phyloP scores from a whole-genome alignment of 64 coral and sea anemone species.

The Cladopsammia gracilis region DNA sequence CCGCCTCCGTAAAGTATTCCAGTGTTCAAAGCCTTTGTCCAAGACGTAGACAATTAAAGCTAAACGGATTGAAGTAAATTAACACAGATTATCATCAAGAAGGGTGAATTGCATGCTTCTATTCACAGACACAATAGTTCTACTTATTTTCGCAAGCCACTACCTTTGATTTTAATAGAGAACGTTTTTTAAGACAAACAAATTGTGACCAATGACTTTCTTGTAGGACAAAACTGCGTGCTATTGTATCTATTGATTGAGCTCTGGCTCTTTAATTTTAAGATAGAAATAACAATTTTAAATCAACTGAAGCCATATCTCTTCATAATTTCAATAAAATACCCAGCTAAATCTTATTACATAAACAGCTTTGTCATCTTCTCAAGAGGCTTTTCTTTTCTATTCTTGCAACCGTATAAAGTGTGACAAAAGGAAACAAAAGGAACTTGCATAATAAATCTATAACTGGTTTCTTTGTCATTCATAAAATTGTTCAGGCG shows the following conservation, averaged over 20 bases:
- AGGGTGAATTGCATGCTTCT: background rate
- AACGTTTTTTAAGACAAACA: too few relatives aligned
- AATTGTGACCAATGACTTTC: too few relatives aligned
- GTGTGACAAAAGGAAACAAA: background rate
- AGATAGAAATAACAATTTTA: background rate
- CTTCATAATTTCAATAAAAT: background rate
- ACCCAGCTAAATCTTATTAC: background rate
- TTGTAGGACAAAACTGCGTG: too few relatives aligned
- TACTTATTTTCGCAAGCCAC: background rate
- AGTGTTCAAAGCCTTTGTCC: background rate
- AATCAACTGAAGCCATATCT: background rate
- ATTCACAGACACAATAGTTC: background rate
- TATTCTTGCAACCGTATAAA: background rate
- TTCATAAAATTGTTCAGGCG: background rate
- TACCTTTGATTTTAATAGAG: background rate
- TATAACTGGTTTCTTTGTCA: background rate
- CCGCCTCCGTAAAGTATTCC: background rate
- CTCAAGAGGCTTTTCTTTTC: slow-evolving; percentile 3
- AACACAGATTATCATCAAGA: background rate
- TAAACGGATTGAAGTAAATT: background rate
- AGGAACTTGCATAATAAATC: background rate
- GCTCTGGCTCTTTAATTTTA: too few relatives aligned
- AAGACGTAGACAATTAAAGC: background rate
- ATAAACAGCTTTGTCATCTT: background rate
- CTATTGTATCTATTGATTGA: too few relatives aligned